phyloP scores from a whole-genome alignment of 2,797 vertebrate genomes.

The Chromis chromis region DNA sequence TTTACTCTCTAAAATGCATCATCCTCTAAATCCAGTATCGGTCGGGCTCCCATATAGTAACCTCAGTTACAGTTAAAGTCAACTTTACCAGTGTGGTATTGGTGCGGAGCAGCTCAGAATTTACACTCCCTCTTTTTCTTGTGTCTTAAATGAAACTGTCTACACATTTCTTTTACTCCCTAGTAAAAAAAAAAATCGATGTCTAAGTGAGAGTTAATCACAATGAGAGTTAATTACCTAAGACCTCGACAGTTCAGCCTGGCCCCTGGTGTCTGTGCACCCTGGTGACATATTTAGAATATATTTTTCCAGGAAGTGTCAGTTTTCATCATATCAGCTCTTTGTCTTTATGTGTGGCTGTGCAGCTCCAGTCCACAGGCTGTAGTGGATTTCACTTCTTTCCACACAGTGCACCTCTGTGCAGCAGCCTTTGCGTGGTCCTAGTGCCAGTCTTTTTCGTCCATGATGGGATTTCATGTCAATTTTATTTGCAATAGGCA shows the following conservation, averaged over 20 bases:
- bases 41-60: no score
- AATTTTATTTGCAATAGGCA: neutral
- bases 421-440: slow-evolving; percentile 6
- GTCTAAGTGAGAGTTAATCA: neutral
- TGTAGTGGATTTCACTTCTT: slow-evolving; percentile 9
- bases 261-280: neutral
- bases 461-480: neutral
- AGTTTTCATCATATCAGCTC: slow-evolving; percentile 17
- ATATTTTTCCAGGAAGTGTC: slow-evolving; percentile 19
- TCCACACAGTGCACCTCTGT: slow-evolving; percentile 9
- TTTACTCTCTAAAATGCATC: no score
- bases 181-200: slow-evolving; percentile 8
- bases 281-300: slow-evolving; percentile 10
- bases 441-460: slow-evolving; percentile 1
- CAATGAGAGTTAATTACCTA: no score
- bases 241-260: neutral
- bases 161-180: slow-evolving; percentile 6
- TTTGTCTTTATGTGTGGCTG: slow-evolving; percentile 24
- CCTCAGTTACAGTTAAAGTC: no score
- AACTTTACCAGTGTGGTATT: neutral
- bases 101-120: neutral
- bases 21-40: no score
- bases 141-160: neutral
- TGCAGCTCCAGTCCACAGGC: neutral
- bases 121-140: neutral